Evolutionary conservation across 2,888 invertebrate species (phyloP).

Genomic region (Euzetes globulus): DNA sequence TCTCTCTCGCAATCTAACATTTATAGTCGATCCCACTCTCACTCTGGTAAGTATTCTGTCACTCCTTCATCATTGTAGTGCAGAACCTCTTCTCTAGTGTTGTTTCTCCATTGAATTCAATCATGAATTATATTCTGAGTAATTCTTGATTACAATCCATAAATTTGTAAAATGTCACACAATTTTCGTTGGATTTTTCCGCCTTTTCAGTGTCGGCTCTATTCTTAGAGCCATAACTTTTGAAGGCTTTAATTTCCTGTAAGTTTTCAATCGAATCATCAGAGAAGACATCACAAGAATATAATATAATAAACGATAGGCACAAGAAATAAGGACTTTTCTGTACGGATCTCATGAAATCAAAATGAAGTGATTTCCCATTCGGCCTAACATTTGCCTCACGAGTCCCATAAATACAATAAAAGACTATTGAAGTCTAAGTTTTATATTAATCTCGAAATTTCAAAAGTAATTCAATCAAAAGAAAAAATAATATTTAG

Average conservation of each 20-base stretch:
- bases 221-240: neutral
- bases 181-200: neutral
- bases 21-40: neutral
- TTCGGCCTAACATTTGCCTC: conserved; percentile 8
- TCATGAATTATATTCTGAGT: neutral
- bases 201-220: too few species aligned
- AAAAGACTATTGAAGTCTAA: too few species aligned
- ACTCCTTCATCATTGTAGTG: neutral
- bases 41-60: neutral
- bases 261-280: conserved; percentile 13
- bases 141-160: conserved; percentile 8
- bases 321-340: neutral
- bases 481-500: too few species aligned
- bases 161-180: neutral
- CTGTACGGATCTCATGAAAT: neutral
- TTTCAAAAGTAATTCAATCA: too few species aligned
- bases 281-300: conserved; percentile 14
- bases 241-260: conserved; percentile 29
- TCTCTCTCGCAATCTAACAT: neutral
- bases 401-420: neutral
- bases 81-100: neutral
- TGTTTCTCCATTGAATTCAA: neutral
- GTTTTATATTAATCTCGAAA: too few species aligned
- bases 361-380: conserved; percentile 10
- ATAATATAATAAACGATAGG: conserved; percentile 8